Evolutionary conservation across 1,140 invertebrate genomes (phyloP).

Genomic region (Macrotrachela quadricornifera): DNA sequence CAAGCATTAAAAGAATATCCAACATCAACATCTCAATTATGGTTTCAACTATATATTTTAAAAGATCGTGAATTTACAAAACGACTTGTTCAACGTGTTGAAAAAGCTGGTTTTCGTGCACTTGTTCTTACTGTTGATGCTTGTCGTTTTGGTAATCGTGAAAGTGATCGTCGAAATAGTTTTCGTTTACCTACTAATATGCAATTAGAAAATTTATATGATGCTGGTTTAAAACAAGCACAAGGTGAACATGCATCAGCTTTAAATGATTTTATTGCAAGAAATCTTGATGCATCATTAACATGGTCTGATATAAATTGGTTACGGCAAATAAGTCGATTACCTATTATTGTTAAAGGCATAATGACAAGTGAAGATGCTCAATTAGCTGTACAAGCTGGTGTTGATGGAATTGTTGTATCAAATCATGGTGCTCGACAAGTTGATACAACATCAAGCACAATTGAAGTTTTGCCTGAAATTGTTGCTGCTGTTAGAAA

Average conservation of each 20-base stretch:
- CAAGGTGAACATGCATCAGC: constrained; percentile 37
- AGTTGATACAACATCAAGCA: constrained; percentile 37
- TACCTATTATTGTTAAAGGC: constrained; percentile 72
- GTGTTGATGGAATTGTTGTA: constrained; percentile 54
- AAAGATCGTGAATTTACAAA: constrained; percentile 51
- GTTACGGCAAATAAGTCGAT: constrained; percentile 45
- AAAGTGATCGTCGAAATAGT: constrained; percentile 57
- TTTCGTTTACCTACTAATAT: constrained; percentile 58
- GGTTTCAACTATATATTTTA: constrained; percentile 78
- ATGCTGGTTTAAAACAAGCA: constrained; percentile 3
- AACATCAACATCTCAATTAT: constrained; percentile 33
- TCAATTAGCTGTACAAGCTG: constrained; percentile 44
- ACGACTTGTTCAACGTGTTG: constrained; percentile 51
- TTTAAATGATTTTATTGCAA: constrained; percentile 42
- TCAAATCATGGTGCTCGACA: constrained; percentile 78
- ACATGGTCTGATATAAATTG: constrained; percentile 47
- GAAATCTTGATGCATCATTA: constrained; percentile 11
- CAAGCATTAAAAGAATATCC: not conserved
- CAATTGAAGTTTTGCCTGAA: constrained; percentile 61
- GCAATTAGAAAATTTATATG: constrained; percentile 33
- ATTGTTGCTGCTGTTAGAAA: constrained; percentile 50
- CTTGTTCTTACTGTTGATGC: constrained; percentile 73
- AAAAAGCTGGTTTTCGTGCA: constrained; percentile 61
- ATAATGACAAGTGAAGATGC: constrained; percentile 69
- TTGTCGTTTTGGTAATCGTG: constrained; percentile 54